A percentile compares a stretch with the other conserved stretches of the same genome.
Evolutionary conservation across 2,888 invertebrate species (phyloP).

Genomic region (Eupithecia vulgata): DNA sequence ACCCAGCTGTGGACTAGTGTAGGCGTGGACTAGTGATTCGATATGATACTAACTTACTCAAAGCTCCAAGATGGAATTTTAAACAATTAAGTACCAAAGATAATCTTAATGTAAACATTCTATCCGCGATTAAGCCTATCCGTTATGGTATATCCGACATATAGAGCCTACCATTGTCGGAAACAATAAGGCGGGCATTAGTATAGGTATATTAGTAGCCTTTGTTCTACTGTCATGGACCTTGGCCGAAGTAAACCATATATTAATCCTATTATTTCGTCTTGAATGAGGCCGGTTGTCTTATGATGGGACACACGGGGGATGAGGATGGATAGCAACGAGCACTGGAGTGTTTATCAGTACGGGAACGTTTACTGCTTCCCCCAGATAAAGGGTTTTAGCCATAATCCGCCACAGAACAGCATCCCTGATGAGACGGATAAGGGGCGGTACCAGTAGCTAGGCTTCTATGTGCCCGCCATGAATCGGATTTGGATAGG

Average conservation of each 20-base stretch:
- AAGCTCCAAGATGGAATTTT: neutral
- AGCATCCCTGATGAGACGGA: too few species aligned
- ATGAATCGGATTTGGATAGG: too few species aligned
- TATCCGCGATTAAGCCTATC: constrained; percentile 35
- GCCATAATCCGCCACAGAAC: too few species aligned
- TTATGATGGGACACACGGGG: constrained; percentile 49
- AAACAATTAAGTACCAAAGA: constrained; percentile 17
- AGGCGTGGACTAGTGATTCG: neutral
- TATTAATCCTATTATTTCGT: constrained; percentile 78
- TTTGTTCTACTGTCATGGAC: constrained; percentile 68
- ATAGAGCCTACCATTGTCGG: constrained; percentile 62
- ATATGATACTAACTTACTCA: neutral
- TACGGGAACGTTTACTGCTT: too few species aligned
- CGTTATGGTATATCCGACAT: constrained; percentile 31
- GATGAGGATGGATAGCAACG: neutral
- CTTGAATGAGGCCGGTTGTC: constrained; percentile 68
- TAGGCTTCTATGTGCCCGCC: too few species aligned
- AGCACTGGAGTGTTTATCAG: neutral
- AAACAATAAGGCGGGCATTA: constrained; percentile 53
- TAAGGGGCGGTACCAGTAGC: too few species aligned
- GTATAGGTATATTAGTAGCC: constrained; percentile 60
- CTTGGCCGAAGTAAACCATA: constrained; percentile 79
- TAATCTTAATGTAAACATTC: constrained; percentile 23
- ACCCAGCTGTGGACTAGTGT: too few species aligned
- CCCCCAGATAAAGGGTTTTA: too few species aligned